Evolutionary conservation across 2,888 invertebrate genomes (phyloP).

Genomic region (Erannis defoliaria): DNA sequence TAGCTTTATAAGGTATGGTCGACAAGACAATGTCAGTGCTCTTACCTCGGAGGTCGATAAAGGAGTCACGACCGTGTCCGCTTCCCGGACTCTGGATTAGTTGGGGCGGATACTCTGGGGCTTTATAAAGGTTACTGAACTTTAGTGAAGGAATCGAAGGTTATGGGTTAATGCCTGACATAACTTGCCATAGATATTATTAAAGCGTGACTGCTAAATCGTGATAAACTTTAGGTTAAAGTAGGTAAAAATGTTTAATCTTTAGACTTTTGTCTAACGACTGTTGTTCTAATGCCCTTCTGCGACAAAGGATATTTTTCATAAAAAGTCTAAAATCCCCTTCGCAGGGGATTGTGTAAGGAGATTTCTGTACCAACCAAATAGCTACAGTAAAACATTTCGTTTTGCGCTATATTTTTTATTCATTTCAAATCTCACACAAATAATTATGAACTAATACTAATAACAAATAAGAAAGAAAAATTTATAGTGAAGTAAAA

Average conservation of each 20-base stretch:
- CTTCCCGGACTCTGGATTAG: conserved; percentile 29
- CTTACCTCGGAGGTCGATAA: conserved; percentile 22
- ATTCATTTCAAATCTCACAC: too few relatives aligned
- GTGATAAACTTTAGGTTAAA: background rate
- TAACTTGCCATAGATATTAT: background rate
- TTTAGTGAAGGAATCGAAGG: conserved; percentile 14
- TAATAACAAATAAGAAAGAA: too few relatives aligned
- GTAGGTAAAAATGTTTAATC: too few relatives aligned
- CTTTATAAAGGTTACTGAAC: conserved; percentile 40
- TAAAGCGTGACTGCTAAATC: background rate
- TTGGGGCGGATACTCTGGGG: conserved; percentile 35
- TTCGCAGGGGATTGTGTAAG: too few relatives aligned
- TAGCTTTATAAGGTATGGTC: conserved; percentile 9
- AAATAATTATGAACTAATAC: too few relatives aligned
- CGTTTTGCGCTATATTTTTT: background rate
- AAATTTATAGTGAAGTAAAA: too few relatives aligned
- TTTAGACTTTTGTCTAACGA: too few relatives aligned
- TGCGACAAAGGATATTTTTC: too few relatives aligned
- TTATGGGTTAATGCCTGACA: background rate
- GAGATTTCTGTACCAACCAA: too few relatives aligned
- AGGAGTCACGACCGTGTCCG: conserved; percentile 40
- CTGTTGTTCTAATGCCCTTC: too few relatives aligned
- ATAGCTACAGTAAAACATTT: background rate
- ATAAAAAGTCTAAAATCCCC: too few relatives aligned
- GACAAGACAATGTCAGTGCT: conserved; percentile 18